phyloP scores from a whole-genome alignment of 2,797 vertebrate species.

The Vespertilio murinus region DNA sequence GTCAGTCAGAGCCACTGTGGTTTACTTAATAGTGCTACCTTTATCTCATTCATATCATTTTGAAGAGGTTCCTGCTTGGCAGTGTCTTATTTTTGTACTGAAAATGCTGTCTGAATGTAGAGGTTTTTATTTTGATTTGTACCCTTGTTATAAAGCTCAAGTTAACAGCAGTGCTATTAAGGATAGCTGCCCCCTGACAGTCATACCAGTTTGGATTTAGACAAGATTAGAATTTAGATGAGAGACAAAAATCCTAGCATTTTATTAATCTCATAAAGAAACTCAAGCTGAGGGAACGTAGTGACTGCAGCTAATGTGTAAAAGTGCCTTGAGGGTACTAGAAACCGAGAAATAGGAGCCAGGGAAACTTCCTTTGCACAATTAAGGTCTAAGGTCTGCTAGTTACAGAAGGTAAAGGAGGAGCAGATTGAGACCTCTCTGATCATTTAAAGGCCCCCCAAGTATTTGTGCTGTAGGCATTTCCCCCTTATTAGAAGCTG shows the following conservation, averaged over 20 bases:
- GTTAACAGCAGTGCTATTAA: slow-evolving; percentile 31
- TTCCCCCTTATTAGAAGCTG: not conserved
- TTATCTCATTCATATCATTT: slow-evolving; percentile 25
- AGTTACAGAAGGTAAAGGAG: not conserved
- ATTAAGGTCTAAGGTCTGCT: not conserved
- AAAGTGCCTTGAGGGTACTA: slow-evolving; percentile 20
- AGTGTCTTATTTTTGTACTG: slow-evolving; percentile 27
- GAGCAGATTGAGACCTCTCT: not conserved
- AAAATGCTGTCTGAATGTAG: slow-evolving; percentile 35
- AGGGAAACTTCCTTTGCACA: slow-evolving; percentile 24
- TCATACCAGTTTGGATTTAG: slow-evolving; percentile 2
- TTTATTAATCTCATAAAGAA: slow-evolving; percentile 35
- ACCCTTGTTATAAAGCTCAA: not conserved
- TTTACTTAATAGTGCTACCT: not conserved
- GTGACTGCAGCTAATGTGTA: not conserved
- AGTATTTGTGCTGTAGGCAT: not conserved
- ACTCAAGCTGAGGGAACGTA: not conserved
- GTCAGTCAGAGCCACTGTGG: not conserved
- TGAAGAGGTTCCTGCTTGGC: slow-evolving; percentile 20
- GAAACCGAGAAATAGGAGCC: not conserved
- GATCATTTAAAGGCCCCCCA: not conserved
- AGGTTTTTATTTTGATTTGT: slow-evolving; percentile 26
- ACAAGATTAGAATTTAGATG: slow-evolving; percentile 45
- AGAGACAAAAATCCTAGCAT: slow-evolving; percentile 1
- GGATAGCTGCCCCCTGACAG: not conserved